phyloP scores from a whole-genome alignment of 1,140 invertebrate species.

The Penaeus japonicus region DNA sequence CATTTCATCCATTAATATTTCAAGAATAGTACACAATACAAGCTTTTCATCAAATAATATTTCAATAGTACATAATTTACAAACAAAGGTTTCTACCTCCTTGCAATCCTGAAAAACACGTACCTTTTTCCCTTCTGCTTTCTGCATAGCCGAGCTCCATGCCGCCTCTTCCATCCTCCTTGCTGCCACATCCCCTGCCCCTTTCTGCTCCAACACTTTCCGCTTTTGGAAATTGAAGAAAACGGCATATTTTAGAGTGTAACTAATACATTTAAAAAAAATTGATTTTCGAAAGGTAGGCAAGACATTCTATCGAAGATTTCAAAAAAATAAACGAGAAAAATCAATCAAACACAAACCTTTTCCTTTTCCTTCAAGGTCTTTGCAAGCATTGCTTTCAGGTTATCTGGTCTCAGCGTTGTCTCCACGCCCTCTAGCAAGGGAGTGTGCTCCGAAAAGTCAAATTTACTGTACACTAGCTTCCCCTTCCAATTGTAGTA shows the following conservation, averaged over 20 bases:
- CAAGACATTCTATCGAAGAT: too few relatives aligned
- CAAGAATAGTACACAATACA: too few relatives aligned
- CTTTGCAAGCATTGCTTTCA: conserved; percentile 24
- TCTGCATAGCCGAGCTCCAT: conserved; percentile 34
- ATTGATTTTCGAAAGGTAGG: neutral
- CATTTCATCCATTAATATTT: too few relatives aligned
- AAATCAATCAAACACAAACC: neutral
- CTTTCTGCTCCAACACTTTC: conserved; percentile 33
- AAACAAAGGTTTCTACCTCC: too few relatives aligned
- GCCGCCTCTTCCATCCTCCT: conserved; percentile 8
- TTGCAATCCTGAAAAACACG: neutral
- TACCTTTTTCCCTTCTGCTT: conserved; percentile 43
- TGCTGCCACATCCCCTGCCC: neutral
- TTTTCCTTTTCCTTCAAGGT: conserved; percentile 43
- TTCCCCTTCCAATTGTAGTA: too few relatives aligned
- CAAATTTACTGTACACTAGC: too few relatives aligned
- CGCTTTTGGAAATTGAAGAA: conserved; percentile 3
- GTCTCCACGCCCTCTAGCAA: neutral
- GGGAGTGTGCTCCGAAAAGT: too few relatives aligned
- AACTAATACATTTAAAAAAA: neutral
- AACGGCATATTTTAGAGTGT: neutral
- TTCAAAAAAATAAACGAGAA: neutral
- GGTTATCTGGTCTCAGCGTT: conserved; percentile 1
- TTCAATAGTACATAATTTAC: too few relatives aligned
- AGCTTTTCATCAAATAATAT: too few relatives aligned